Conservation (phyloP, 1,140 invertebrate species). For the Limonius californicus region DNA sequence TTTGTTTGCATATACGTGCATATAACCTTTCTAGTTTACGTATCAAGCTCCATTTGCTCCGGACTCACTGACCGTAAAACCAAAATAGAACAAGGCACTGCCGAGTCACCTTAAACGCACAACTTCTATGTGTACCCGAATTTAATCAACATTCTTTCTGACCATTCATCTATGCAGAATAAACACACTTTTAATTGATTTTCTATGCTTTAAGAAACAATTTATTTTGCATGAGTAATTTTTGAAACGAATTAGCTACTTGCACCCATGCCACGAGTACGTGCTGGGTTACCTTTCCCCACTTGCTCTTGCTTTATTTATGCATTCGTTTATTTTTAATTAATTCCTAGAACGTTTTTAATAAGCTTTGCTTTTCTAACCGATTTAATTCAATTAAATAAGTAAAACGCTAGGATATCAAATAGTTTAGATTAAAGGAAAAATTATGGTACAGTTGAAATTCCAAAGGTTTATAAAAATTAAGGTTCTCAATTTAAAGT, state of each 20-base stretch:
- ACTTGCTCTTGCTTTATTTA: too few relatives aligned
- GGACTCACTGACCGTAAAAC: conserved; percentile 9
- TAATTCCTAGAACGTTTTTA: too few relatives aligned
- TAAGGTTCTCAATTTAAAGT: too few relatives aligned
- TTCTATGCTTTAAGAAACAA: conserved; percentile 11
- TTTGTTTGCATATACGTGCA: neutral
- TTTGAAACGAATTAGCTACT: conserved; percentile 2
- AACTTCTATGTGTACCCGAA: conserved; percentile 10
- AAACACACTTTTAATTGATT: conserved; percentile 14
- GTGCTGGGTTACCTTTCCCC: neutral
- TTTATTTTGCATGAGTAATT: conserved; percentile 14
- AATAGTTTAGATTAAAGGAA: too few relatives aligned
- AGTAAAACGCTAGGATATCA: too few relatives aligned
- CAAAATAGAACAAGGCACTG: conserved; percentile 12
- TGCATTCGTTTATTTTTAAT: too few relatives aligned
- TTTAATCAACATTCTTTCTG: conserved; percentile 15
- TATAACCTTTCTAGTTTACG: conserved; percentile 10
- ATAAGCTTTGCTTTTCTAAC: too few relatives aligned
- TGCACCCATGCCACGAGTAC: neutral
- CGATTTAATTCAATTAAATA: too few relatives aligned
- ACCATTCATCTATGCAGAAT: conserved; percentile 12
- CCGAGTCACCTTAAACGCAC: conserved; percentile 11
- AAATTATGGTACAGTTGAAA: too few relatives aligned
- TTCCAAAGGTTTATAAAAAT: too few relatives aligned
- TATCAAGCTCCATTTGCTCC: conserved; percentile 9